Conservation (phyloP, 1,140 invertebrate genomes). For the Aphidius gifuensis region DNA sequence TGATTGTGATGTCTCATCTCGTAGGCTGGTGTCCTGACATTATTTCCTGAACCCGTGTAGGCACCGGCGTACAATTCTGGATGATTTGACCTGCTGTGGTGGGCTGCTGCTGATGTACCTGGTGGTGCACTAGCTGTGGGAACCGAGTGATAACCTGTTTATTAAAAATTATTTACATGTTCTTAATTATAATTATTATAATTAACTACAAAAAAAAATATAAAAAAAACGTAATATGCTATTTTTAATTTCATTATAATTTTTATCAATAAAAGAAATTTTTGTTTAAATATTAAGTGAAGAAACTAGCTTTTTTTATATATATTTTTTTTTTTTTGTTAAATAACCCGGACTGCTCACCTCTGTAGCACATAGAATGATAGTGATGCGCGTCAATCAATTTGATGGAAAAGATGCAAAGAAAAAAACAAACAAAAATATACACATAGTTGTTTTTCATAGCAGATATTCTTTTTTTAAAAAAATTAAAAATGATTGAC, state of each 20-base stretch:
- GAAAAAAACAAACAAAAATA: constrained; percentile 42
- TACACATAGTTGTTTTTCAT: too few species aligned
- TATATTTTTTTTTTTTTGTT: constrained; percentile 40
- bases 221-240: too few species aligned
- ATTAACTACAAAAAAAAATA: too few species aligned
- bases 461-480: too few species aligned
- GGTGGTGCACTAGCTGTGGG: constrained; percentile 65
- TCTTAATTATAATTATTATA: not conserved
- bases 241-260: too few species aligned
- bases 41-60: constrained; percentile 59
- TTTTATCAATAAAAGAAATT: too few species aligned
- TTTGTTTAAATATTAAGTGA: too few species aligned
- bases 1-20: constrained; percentile 54
- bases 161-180: constrained; percentile 14
- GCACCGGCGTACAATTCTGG: constrained; percentile 65
- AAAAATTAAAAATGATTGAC: too few species aligned
- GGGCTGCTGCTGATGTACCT: constrained; percentile 58
- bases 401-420: constrained; percentile 48
- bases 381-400: constrained; percentile 53
- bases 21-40: constrained; percentile 55
- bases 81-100: constrained; percentile 59
- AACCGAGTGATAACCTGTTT: constrained; percentile 56
- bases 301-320: not conserved
- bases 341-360: constrained; percentile 48
- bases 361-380: constrained; percentile 54